A percentile compares a stretch with the other conserved stretches of the same genome.
Evolutionary conservation across 2,113 vertebrate species (phyloP).

Genomic region (Grus americana): DNA sequence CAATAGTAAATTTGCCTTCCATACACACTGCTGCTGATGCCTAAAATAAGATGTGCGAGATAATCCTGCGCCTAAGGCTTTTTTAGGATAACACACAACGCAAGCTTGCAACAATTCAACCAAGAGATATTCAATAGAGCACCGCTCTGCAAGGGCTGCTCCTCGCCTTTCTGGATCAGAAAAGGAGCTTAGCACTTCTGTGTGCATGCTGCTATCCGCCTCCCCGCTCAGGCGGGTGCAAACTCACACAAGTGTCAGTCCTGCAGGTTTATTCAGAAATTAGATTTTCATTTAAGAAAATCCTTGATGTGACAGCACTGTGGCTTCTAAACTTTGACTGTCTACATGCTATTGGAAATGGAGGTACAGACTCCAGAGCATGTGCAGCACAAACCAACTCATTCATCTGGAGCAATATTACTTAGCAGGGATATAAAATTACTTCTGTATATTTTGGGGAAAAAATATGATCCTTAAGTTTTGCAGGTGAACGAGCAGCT

Average conservation of each 20-base stretch:
- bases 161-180: not conserved
- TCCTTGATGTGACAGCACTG: not conserved
- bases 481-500: not conserved
- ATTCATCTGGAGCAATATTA: not conserved
- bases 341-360: not conserved
- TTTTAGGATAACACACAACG: conserved; percentile 2
- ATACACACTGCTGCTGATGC: conserved; percentile 3
- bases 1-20: conserved; percentile 72
- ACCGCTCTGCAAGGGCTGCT: not conserved
- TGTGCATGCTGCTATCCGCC: not conserved
- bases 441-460: not conserved
- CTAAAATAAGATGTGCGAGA: conserved; percentile 56
- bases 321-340: not conserved
- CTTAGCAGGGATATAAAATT: not conserved
- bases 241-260: not conserved
- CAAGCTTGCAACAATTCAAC: conserved; percentile 18
- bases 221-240: not conserved
- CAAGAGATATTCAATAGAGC: not conserved
- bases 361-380: not conserved
- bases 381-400: not conserved
- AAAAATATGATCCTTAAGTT: not conserved
- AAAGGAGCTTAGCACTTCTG: not conserved
- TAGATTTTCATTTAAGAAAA: not conserved
- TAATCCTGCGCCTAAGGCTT: conserved; percentile 50
- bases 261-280: not conserved